Conservation (phyloP, 2,113 vertebrate species). For the Fregata magnificens region DNA sequence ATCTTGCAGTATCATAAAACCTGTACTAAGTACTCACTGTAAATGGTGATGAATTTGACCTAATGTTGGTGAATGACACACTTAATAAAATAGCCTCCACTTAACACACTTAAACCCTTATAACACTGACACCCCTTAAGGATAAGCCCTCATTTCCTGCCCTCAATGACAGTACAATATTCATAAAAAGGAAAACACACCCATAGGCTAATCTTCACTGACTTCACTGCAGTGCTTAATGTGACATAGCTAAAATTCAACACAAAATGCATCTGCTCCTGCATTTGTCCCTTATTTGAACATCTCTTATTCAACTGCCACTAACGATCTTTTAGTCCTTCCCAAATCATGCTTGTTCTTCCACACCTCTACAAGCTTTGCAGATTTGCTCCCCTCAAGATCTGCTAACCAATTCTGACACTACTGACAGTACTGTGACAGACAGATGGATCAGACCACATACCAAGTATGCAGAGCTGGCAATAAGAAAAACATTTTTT, state of each 20-base stretch:
- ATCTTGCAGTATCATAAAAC: neutral
- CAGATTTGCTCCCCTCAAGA: neutral
- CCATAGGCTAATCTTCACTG: neutral
- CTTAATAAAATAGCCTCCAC: neutral
- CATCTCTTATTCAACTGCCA: neutral
- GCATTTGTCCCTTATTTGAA: neutral
- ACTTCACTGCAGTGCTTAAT: neutral
- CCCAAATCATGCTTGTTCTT: neutral
- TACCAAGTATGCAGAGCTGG: neutral
- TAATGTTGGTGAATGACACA: neutral
- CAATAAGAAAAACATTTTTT: neutral
- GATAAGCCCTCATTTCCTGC: neutral
- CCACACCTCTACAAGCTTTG: neutral
- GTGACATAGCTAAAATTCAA: neutral
- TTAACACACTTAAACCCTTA: neutral
- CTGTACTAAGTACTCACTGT: neutral
- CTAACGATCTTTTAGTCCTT: neutral
- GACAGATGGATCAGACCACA: neutral
- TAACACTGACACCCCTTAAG: neutral
- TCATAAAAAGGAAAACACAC: neutral
- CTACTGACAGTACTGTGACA: neutral
- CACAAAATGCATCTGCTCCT: neutral
- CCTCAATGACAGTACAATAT: neutral
- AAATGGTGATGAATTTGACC: neutral
- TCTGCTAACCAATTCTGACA: neutral